phyloP scores from a whole-genome alignment of 1,140 invertebrate species.

The Ectropis grisescens region DNA sequence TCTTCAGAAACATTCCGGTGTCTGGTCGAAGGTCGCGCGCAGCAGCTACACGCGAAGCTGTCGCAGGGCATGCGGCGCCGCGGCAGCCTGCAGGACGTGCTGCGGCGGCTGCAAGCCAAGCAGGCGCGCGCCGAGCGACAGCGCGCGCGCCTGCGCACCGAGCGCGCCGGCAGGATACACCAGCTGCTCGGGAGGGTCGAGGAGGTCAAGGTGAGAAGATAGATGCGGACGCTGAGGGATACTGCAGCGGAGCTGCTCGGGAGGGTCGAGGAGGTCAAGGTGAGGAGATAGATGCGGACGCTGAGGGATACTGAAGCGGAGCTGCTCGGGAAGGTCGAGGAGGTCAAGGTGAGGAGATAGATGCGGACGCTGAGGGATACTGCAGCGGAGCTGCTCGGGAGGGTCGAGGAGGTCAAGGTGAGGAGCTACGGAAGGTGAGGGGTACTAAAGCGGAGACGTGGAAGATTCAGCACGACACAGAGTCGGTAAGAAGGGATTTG shows the following conservation, averaged over 20 bases:
- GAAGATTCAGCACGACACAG: too few species aligned
- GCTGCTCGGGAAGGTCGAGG: conserved; percentile 89
- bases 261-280: conserved; percentile 92
- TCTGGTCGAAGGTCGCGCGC: conserved; percentile 88
- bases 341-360: conserved; percentile 84
- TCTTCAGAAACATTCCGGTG: too few species aligned
- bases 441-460: too few species aligned
- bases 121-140: conserved; percentile 87
- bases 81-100: conserved; percentile 81
- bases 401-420: conserved; percentile 91
- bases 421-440: too few species aligned
- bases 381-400: conserved; percentile 86
- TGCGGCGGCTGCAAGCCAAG: conserved; percentile 87
- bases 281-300: too few species aligned
- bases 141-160: conserved; percentile 74
- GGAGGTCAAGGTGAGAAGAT: conserved; percentile 85
- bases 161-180: conserved; percentile 88
- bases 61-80: conserved; percentile 90
- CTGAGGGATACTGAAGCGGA: too few species aligned
- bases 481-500: too few species aligned
- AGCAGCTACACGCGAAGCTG: conserved; percentile 93
- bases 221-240: too few species aligned
- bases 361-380: too few species aligned
- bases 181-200: conserved; percentile 90
- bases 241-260: conserved; percentile 87